These are phyloP conservation scores for Notolepis coatsorum DNA, from an alignment of 2,797 vertebrate genomes.

Conservation along the genomic window DNA sequence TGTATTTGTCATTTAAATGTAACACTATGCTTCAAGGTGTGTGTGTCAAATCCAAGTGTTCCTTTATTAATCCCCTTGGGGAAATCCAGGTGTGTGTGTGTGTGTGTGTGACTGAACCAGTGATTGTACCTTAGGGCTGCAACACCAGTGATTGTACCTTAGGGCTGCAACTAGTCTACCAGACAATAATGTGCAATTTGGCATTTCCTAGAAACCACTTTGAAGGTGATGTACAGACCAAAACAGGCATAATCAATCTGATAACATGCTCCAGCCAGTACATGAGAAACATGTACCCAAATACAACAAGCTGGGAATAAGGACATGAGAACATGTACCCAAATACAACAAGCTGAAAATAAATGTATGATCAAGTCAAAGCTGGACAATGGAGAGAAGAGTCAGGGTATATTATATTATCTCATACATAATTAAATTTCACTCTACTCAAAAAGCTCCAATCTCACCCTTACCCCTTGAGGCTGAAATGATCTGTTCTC, in stretches of 20 bases:
- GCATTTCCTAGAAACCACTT: constrained; percentile 15
- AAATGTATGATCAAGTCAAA: constrained; percentile 28
- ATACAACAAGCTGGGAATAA: constrained; percentile 20
- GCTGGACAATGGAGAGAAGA: not conserved
- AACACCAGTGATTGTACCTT: not conserved
- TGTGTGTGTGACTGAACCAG: too few species aligned
- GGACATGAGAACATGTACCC: constrained; percentile 30
- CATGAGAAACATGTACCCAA: constrained; percentile 5
- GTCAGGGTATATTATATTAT: constrained; percentile 10
- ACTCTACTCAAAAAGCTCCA: constrained; percentile 38
- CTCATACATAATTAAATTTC: constrained; percentile 51
- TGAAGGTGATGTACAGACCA: not conserved
- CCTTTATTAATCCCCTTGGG: too few species aligned
- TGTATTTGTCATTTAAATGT: too few species aligned
- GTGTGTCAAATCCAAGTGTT: too few species aligned
- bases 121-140: not conserved
- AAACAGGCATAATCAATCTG: not conserved
- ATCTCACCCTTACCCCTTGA: constrained; percentile 16
- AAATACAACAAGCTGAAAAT: constrained; percentile 19
- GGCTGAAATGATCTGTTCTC: constrained; percentile 17
- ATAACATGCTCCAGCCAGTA: constrained; percentile 24
- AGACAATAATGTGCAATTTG: not conserved
- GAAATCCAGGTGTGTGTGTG: too few species aligned
- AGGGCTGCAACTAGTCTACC: not conserved
- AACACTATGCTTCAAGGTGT: too few species aligned